Conservation (phyloP, 2,888 invertebrate genomes). For the Allolobophora icterica region DNA sequence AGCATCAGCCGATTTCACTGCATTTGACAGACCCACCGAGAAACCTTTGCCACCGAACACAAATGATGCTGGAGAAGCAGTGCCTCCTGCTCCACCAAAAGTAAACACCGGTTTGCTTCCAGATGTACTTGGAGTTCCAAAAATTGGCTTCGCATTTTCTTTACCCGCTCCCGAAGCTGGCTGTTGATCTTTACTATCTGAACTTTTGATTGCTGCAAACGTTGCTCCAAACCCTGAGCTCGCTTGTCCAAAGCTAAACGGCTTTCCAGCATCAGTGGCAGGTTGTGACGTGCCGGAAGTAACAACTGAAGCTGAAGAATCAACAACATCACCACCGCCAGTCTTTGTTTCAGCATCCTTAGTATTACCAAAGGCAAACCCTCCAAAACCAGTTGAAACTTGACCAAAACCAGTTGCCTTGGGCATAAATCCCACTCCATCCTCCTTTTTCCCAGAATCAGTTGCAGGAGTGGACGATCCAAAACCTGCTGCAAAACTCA, state of each 20-base stretch:
- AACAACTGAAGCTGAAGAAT: not conserved
- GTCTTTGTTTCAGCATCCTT: conserved; percentile 4
- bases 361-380: conserved; percentile 12
- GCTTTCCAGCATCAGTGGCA: not conserved
- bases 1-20: not conserved
- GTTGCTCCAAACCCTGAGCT: not conserved
- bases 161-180: not conserved
- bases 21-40: not conserved
- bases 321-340: not conserved
- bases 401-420: conserved; percentile 24
- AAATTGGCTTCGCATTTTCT: conserved; percentile 5
- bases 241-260: not conserved
- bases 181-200: not conserved
- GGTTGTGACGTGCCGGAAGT: not conserved
- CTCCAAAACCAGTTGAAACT: conserved; percentile 4
- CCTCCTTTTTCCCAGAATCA: not conserved
- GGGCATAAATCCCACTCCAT: not conserved
- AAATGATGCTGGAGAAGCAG: not conserved
- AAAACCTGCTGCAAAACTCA: not conserved
- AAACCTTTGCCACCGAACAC: conserved; percentile 20
- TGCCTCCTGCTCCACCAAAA: not conserved
- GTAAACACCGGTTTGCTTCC: not conserved
- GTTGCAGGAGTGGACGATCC: not conserved
- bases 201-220: not conserved
- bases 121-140: conserved; percentile 11